phyloP scores from a whole-genome alignment of 2,888 invertebrate genomes.

The Perizoma flavofasciatum region DNA sequence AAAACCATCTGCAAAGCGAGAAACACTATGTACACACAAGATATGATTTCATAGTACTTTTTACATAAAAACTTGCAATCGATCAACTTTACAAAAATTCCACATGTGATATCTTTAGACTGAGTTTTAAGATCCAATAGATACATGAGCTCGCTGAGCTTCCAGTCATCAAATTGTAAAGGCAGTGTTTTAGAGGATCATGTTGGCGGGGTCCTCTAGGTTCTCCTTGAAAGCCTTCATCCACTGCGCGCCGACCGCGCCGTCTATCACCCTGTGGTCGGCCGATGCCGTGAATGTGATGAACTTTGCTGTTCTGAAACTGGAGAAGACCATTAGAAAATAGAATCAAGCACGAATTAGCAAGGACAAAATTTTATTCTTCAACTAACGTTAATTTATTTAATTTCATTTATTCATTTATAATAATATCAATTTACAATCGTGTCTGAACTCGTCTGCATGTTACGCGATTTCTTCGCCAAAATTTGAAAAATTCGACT shows the following conservation, averaged over 20 bases:
- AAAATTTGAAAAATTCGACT: too few species aligned
- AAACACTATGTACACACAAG: not conserved
- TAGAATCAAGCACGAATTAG: too few species aligned
- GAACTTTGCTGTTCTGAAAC: conserved; percentile 89
- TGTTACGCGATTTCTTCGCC: too few species aligned
- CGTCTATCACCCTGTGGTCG: conserved; percentile 99
- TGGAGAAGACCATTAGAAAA: conserved; percentile 54
- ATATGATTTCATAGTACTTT: not conserved
- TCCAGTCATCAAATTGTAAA: conserved; percentile 49
- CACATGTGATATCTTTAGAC: too few species aligned
- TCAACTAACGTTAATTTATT: too few species aligned
- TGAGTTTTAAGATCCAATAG: not conserved
- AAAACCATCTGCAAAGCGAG: not conserved
- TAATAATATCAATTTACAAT: too few species aligned
- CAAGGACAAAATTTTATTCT: too few species aligned
- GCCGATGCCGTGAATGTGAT: conserved; percentile 97
- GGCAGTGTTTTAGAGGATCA: conserved; percentile 89
- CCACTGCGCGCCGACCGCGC: conserved; percentile 99
- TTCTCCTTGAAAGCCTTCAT: conserved; percentile 93
- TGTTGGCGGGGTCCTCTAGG: conserved; percentile 96
- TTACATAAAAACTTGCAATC: not conserved
- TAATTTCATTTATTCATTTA: too few species aligned
- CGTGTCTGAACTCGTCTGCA: too few species aligned
- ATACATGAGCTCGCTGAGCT: conserved; percentile 4
- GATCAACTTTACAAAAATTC: not conserved